Evolutionary conservation across 2,797 vertebrate genomes (phyloP), one percentile per base, ranked within the genome.

Genomic region (Urosaurus nigricauda): DNA sequence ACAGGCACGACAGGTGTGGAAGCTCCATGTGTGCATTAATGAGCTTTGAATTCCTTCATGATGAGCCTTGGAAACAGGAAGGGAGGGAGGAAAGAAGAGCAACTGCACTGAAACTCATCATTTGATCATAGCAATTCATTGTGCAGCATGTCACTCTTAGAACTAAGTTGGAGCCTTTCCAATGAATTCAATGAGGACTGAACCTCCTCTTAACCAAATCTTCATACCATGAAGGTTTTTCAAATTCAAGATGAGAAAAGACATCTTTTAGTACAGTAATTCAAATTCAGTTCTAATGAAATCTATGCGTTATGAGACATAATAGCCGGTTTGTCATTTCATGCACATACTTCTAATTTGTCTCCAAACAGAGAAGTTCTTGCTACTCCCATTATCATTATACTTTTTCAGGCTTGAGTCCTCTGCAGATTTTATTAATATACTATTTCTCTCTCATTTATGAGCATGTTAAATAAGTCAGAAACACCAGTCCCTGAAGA

Each of bases 331-430:
- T 73, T 86, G 71, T 78, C 21, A 51, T 86, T 83, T 83, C 26
- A 53, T 86, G 35, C 71, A 47, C 40, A 73, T 86, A 86, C 43
- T 78, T 88, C 84, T 60, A 83, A 88, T 91, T 83, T 86, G 53
- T 79, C 80, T 82, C 71, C 35, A 73, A 86, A 84, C 63, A 84
- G 79, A 71, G 51, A 83, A 37, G 63, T 86, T 79, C 79, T 79
- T 87, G 43, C 83, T 71, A 82, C 82, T 37, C 13, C 79, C 65
- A 73, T 78, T 79, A 60, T 91, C 79, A 79, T 60, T 65, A 83
- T 24, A 73, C 60, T 77, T 83, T 68, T 35, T n/a, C 53, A 68
- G 84, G n/a, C 47, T 51, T 86, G 79, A 58, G 63, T 88, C 73
- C 35, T 68, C 63, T 65, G 53, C 24, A 79, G 53, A 73, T 86